Evolutionary conservation across 2,113 vertebrate genomes (phyloP), one percentile per base, ranked within the genome.

Genomic region (Sapayoa aenigma): DNA sequence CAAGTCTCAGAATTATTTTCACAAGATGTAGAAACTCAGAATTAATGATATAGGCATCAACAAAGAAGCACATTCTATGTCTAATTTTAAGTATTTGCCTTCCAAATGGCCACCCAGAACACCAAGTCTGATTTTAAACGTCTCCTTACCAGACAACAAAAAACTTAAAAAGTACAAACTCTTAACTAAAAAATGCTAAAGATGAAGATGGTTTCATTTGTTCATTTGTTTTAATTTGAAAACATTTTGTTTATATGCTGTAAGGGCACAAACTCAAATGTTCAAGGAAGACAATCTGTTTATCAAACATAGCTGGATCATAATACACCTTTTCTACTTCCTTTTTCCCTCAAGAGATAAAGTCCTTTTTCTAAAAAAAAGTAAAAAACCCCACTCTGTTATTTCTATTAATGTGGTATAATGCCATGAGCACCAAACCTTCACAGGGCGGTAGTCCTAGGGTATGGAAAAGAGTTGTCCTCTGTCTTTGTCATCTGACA

Each of bases 251-350:
- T 80, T 62, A 19, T 12, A 12, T 27, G 19, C 8, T 76, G 10
- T 31, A 49, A 6, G 23, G 5, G 2, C 12, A 53, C 1, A 6
- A 62, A 74, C 30, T 1, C 5, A 25, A 71, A 49, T 20, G 2
- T 56, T 81, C 24, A 74, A 60, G 27, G 28, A 76, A 68, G 33
- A 55, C 5, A 47, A 25, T 33, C 8, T 14, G 15, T 47, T 24
- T 59, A 62, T 30, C 49, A 19, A 77, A 65, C 14, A 5, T 37
- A 73, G 6, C 3, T 74, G 63, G 18, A 69, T 39, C 10, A 7
- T 66, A 44, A 17, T 14, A 39, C 18, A 14, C 0, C 9, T 71
- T 16, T 41, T 62, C n/a, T 5, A 52, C 47, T n/a, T 58, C 37
- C 42, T 12, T 67, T 35, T 56, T 73, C 11, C 4, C 12, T 59